Conservation (phyloP, 2,888 invertebrate species). For the Oxytorus armatus region DNA sequence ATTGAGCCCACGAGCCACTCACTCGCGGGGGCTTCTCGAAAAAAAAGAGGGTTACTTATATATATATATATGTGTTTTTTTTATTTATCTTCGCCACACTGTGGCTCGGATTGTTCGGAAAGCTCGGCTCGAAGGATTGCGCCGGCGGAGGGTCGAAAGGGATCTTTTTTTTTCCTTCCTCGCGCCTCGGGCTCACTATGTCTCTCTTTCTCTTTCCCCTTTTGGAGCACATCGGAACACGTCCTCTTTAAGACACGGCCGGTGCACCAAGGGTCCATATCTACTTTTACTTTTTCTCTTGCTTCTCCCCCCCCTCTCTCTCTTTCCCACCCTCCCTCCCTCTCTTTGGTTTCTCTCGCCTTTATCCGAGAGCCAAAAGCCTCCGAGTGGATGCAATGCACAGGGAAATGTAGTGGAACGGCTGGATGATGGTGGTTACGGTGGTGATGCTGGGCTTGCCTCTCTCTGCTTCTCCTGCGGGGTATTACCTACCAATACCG, state of each 20-base stretch:
- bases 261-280: slow-evolving; percentile 62
- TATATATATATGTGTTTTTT: too few species aligned
- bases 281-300: slow-evolving; percentile 61
- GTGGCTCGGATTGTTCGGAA: slow-evolving; percentile 49
- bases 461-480: slow-evolving; percentile 56
- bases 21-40: slow-evolving; percentile 21
- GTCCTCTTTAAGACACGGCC: slow-evolving; percentile 74
- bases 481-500: slow-evolving; percentile 79
- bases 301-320: slow-evolving; percentile 31
- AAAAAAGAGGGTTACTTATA: slow-evolving; percentile 29
- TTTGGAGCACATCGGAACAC: slow-evolving; percentile 64
- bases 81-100: slow-evolving; percentile 44
- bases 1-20: slow-evolving; percentile 54
- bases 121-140: slow-evolving; percentile 43
- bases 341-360: slow-evolving; percentile 53
- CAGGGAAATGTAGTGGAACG: slow-evolving; percentile 80
- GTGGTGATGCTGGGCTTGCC: slow-evolving; percentile 39
- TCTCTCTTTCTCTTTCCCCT: neutral
- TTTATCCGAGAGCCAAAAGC: slow-evolving; percentile 65
- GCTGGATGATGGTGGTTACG: slow-evolving; percentile 68
- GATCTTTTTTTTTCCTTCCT: slow-evolving; percentile 32
- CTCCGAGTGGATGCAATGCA: slow-evolving; percentile 75
- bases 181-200: slow-evolving; percentile 32
- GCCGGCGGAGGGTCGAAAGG: slow-evolving; percentile 16
- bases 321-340: slow-evolving; percentile 21